Percentiles rank a stretch among this genome's conserved stretches.
Conservation (phyloP, 2,113 vertebrate species). For the Xiphias gladius region DNA sequence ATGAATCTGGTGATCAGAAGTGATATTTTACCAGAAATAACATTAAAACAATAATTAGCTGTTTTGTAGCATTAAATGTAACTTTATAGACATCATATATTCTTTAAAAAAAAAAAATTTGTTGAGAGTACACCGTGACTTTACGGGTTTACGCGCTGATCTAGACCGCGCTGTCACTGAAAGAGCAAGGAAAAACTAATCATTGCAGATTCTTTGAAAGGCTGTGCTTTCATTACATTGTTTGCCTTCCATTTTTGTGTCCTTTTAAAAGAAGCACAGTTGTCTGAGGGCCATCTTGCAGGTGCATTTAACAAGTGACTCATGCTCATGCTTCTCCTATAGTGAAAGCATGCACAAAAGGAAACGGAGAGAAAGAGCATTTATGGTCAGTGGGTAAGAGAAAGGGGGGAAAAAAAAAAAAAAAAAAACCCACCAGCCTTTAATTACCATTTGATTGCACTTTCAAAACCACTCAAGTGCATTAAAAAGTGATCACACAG, state of each 20-base stretch:
- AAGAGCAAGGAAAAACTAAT: conserved; percentile 19
- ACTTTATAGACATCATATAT: not conserved
- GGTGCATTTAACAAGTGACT: conserved; percentile 72
- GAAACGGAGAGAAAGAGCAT: conserved; percentile 54
- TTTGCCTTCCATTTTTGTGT: conserved; percentile 56
- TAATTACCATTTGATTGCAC: conserved; percentile 83
- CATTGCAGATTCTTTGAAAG: conserved; percentile 51
- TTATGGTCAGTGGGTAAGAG: conserved; percentile 44
- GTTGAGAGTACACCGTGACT: not conserved
- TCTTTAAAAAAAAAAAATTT: not conserved
- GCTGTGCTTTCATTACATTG: conserved; percentile 52
- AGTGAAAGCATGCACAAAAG: conserved; percentile 62
- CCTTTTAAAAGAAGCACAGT: conserved; percentile 28
- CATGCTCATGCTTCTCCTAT: conserved; percentile 46
- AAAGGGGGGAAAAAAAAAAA: not conserved
- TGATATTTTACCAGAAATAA: not conserved
- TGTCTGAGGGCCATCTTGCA: conserved; percentile 47
- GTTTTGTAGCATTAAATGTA: not conserved
- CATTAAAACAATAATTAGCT: not conserved
- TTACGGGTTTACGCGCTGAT: not conserved
- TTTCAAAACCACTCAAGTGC: conserved; percentile 82
- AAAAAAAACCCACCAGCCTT: conserved; percentile 59
- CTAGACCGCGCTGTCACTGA: not conserved
- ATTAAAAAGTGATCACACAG: conserved; percentile 78
- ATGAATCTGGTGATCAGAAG: not conserved